phyloP scores from a whole-genome alignment of 2,888 invertebrate genomes.

The Oscheius sp. region DNA sequence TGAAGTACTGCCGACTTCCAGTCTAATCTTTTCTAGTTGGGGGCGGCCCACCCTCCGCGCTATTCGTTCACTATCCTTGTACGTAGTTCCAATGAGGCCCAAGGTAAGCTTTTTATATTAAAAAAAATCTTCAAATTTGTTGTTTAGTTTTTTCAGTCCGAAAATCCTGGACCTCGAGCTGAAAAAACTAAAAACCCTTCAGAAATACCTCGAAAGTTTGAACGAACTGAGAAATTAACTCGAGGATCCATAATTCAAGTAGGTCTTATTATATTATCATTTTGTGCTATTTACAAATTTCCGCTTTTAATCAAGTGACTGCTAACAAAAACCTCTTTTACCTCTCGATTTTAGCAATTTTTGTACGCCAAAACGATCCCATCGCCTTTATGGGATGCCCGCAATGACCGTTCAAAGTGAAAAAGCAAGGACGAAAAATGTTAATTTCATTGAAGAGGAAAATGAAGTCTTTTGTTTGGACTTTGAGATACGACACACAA shows the following conservation, averaged over 20 bases:
- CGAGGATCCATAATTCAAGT: conserved; percentile 1
- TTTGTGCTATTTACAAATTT: too few relatives aligned
- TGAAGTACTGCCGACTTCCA: conserved; percentile 21
- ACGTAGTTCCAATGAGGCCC: conserved; percentile 9
- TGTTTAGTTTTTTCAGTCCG: too few relatives aligned
- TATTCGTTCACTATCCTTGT: neutral
- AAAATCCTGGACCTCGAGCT: too few relatives aligned
- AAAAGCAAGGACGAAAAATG: neutral
- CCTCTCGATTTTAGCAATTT: too few relatives aligned
- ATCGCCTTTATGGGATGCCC: conserved; percentile 11
- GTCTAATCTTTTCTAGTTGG: conserved; percentile 16
- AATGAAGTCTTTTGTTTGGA: too few relatives aligned
- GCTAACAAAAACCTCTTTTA: too few relatives aligned
- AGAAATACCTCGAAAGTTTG: neutral
- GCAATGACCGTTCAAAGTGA: conserved; percentile 3
- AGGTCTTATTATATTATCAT: too few relatives aligned
- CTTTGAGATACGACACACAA: too few relatives aligned
- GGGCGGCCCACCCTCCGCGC: neutral
- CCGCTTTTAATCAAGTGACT: too few relatives aligned
- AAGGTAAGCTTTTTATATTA: conserved; percentile 23
- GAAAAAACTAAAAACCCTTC: too few relatives aligned
- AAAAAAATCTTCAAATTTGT: too few relatives aligned
- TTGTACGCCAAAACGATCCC: conserved; percentile 2
- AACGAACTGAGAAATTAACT: neutral
- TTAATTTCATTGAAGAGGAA: neutral